Evolutionary conservation across 2,113 vertebrate species (phyloP).

Genomic region (Calyptomena viridis): DNA sequence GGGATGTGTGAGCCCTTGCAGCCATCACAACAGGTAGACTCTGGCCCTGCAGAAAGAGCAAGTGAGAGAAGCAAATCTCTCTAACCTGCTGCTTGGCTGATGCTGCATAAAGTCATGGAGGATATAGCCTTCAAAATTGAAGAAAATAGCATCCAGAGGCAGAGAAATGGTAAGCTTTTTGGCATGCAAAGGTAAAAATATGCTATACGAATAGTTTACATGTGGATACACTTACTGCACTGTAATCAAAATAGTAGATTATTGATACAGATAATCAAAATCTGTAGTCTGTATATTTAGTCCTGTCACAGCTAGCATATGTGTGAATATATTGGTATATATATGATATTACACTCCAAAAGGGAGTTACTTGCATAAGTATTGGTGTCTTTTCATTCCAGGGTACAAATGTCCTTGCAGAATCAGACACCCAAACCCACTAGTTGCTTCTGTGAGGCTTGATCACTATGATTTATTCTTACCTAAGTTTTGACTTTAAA

Average conservation of each 20-base stretch:
- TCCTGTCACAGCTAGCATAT: not conserved
- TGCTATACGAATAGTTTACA: not conserved
- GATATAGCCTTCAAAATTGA: not conserved
- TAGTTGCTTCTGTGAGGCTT: not conserved
- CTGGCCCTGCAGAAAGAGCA: not conserved
- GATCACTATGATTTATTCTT: not conserved
- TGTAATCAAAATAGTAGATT: not conserved
- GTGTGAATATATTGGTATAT: not conserved
- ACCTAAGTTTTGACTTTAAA: not conserved
- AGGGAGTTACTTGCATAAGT: not conserved
- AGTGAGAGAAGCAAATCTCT: not conserved
- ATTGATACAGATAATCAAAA: no score
- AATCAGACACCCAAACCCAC: not conserved
- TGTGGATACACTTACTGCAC: not conserved
- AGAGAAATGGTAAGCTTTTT: not conserved
- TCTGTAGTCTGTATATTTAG: not conserved
- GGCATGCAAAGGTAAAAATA: not conserved
- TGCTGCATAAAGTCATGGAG: not conserved
- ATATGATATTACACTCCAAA: not conserved
- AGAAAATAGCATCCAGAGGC: not conserved
- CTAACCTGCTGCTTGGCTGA: not conserved
- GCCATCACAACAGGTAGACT: not conserved
- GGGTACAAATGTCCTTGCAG: not conserved
- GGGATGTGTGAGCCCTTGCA: fast-evolving
- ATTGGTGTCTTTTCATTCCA: not conserved